Percentiles rank a stretch among this genome's conserved stretches.
Evolutionary conservation across 2,113 vertebrate genomes (phyloP).

Genomic region (Tyto alba): DNA sequence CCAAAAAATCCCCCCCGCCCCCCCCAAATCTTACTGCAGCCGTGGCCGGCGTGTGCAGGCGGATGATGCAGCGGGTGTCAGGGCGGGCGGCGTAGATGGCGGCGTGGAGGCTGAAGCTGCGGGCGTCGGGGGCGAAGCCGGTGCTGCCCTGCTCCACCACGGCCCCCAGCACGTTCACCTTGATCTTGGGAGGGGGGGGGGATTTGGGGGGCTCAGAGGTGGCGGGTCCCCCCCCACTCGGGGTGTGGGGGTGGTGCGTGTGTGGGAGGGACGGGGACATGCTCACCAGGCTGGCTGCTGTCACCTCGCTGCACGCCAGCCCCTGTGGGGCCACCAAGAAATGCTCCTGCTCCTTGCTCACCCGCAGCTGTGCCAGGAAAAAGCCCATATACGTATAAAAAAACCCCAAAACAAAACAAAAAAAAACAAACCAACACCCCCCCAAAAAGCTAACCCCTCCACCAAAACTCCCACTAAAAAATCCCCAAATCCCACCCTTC

Average conservation of each 20-base stretch:
- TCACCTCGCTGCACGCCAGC: slow-evolving; percentile 87
- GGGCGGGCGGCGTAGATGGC: slow-evolving; percentile 92
- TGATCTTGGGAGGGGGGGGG: slow-evolving; percentile 74
- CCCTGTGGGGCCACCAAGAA: slow-evolving; percentile 91
- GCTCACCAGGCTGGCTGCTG: slow-evolving; percentile 90
- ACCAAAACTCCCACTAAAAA: no score
- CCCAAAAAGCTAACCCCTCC: no score
- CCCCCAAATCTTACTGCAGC: slow-evolving; percentile 78
- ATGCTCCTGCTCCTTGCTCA: slow-evolving; percentile 97
- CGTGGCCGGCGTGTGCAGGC: slow-evolving; percentile 87
- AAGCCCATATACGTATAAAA: no score
- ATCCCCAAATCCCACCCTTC: no score
- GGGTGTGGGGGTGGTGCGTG: neutral
- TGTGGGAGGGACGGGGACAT: no score
- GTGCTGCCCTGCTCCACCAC: slow-evolving; percentile 91
- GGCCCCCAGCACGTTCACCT: slow-evolving; percentile 94
- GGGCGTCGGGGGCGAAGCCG: slow-evolving; percentile 79
- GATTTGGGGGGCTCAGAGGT: neutral
- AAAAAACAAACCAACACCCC: neutral
- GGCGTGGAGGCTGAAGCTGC: slow-evolving; percentile 88
- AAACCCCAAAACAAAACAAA: no score
- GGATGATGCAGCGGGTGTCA: slow-evolving; percentile 84
- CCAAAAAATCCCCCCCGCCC: no score
- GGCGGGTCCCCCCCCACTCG: no score
- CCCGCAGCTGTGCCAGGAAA: slow-evolving; percentile 77